Evolutionary conservation across 2,888 invertebrate genomes (phyloP), one percentile per base, ranked within the genome.

Genomic region (Coenonympha glycerion): DNA sequence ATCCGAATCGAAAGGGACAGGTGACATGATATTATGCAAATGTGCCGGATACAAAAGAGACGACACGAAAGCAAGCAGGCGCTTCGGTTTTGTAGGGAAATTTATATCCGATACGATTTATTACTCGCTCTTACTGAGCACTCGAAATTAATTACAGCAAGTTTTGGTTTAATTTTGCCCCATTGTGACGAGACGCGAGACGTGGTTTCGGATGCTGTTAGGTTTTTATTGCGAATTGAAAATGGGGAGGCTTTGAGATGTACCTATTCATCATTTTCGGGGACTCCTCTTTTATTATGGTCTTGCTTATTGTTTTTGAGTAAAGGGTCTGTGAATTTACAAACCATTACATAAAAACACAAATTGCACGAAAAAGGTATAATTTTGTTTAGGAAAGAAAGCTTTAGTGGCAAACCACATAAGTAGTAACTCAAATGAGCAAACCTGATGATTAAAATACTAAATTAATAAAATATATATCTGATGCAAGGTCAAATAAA

Each of bases 121-220:
- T 87, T 82, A n/a, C n/a, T n/a, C n/a, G n/a, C n/a, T n/a, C n/a
- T n/a, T n/a, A 85, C 85, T 80, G 87, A 86, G 79, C 81, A 79
- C 84, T 84, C 68, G 74, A 83, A 85, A 86, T 87, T 87, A 87
- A 87, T 87, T 71, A 70, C 66, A 61, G 67, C 59, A 63, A 66
- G 62, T 65, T 65, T 65, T 61, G 65, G 60, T 61, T 61, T 62
- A 63, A 62, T 60, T 63, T 61, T 54, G 61, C 55, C 52, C 58
- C 59, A 58, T 61, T 61, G 61, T 62, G 52, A 46, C 15, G 39
- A 15, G 57, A 59, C 54, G 48, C 15, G 39, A 15, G 57, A 59
- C 56, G 49, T 50, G 55, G 50, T 53, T 53, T 48, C 48, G 48
- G 53, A 52, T 57, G 60, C 56, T 49, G 53, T 41, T 59, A 47